phyloP scores from a whole-genome alignment of 1,140 invertebrate genomes.

The Reticulitermes speratus region DNA sequence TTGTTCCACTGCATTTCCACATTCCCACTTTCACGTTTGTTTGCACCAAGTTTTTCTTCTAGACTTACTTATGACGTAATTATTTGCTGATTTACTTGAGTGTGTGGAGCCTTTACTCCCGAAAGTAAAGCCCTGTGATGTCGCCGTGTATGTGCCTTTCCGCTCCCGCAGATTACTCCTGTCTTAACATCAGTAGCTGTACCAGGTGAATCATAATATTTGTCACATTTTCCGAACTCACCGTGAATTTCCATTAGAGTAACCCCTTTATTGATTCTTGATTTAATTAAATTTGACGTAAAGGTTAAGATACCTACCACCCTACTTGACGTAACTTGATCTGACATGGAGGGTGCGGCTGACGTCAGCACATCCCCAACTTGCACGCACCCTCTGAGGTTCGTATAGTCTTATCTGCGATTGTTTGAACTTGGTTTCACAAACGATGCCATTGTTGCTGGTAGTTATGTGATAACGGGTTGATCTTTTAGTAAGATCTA shows the following conservation, averaged over 20 bases:
- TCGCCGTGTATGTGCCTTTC: neutral
- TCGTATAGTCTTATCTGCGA: neutral
- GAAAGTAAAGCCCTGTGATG: neutral
- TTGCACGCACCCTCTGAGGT: neutral
- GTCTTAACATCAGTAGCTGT: neutral
- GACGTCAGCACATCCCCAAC: neutral
- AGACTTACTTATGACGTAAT: no score
- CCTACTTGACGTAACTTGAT: neutral
- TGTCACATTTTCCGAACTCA: neutral
- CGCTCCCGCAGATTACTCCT: neutral
- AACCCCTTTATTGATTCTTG: neutral
- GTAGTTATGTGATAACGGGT: neutral
- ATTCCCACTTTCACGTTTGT: no score
- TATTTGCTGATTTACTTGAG: no score
- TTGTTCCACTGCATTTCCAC: no score
- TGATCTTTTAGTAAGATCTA: no score
- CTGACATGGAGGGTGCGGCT: neutral
- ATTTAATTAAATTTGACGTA: constrained; percentile 18
- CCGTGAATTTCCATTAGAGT: neutral
- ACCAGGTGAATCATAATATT: neutral
- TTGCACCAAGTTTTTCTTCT: no score
- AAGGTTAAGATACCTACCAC: neutral
- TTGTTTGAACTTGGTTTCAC: neutral
- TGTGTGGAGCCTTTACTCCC: neutral
- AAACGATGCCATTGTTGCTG: neutral